Evolutionary conservation across 2,888 invertebrate genomes (phyloP), one percentile per base, ranked within the genome.

Genomic region (Drosophila histrio): DNA sequence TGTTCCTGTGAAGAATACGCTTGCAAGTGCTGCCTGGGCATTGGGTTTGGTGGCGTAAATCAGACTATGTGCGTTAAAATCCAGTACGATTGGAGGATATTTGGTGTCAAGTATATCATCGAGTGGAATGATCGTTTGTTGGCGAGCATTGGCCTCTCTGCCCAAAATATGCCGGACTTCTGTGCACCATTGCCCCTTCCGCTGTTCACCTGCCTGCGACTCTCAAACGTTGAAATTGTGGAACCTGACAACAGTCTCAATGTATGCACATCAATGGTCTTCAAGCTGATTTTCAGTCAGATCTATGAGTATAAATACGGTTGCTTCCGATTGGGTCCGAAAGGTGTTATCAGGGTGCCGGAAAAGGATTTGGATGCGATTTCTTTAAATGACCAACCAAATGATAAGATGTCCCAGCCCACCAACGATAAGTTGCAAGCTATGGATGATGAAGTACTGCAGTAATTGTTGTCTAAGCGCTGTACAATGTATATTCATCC

Each of bases 121-220:
- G 68, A 70, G n/a, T 15, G 77, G 2, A 83, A 88, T 49, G 47
- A 69, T 9, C 65, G 56, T 0, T 28, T 46, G 0, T 24, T 89
- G 47, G 56, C 70, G 0, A 61, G 49, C 6, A 68, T 87, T 3
- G 66, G 30, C 0, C 61, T 89, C 19, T 78, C 82, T 6, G 69
- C 73, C 43, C 49, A 26, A 0, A 74, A 74, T 64, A 64, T 85
- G 3, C 88, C 79, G 3, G 79, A 84, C 1, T 71, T 75, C 21
- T 89, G 89, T 19, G 24, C 72, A 0, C 87, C 90, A 0, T 3
- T 89, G 38, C 85, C 83, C 0, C 8, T 87, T n/a, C 75, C 82
- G 3, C 5, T 87, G 1, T 71, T 63, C 17, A 65, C 59, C 46
- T 89, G 90, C 24, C 64, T 89, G 11, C 75, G 87, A 1, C 21